phyloP scores from a whole-genome alignment of 2,888 invertebrate genomes.

The Dicyrtomina minuta region DNA sequence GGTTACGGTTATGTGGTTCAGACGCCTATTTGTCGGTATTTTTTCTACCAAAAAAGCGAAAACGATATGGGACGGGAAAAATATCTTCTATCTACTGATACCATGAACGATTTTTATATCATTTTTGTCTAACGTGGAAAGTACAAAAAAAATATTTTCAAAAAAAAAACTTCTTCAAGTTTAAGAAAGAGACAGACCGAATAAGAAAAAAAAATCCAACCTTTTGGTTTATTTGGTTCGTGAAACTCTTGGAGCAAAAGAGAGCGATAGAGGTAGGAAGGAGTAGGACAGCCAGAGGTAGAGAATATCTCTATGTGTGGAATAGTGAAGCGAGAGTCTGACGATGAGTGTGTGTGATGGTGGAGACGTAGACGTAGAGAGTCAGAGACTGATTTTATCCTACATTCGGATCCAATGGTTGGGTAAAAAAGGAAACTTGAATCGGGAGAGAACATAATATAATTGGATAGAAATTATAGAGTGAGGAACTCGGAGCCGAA shows the following conservation, averaged over 20 bases:
- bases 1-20: no score
- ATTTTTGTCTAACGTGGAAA: no score
- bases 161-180: not conserved
- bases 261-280: not conserved
- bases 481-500: conserved; percentile 46
- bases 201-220: not conserved
- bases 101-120: no score
- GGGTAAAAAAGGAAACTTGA: conserved; percentile 10
- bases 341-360: not conserved
- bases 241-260: not conserved
- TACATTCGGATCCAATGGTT: conserved; percentile 5
- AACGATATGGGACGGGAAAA: no score
- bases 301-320: not conserved
- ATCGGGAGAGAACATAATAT: conserved; percentile 32
- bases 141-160: no score
- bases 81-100: no score
- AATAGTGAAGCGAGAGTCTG: not conserved
- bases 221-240: not conserved
- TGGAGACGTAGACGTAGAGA: not conserved
- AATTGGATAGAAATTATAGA: conserved; percentile 54
- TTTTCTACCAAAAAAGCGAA: no score
- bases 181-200: not conserved
- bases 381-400: conserved; percentile 4
- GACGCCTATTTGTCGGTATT: no score
- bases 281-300: not conserved